These are phyloP conservation scores for Ammodytes marinus DNA, from an alignment of 2,113 vertebrate species.

Conservation along the genomic window DNA sequence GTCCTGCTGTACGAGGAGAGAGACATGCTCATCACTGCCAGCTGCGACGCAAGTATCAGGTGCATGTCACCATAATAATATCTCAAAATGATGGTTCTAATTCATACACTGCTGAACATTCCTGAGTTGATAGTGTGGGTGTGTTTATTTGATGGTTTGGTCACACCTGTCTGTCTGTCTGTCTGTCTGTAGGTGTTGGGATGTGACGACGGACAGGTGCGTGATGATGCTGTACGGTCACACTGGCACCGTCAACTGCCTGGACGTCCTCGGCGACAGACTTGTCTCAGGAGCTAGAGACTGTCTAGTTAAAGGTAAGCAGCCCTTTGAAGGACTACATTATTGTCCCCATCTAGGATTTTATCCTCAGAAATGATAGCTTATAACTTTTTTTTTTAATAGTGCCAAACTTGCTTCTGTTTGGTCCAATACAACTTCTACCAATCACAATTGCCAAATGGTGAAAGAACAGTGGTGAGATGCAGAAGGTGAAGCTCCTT, in stretches of 20 bases:
- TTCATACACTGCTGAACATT: background rate
- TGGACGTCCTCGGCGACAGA: slow-evolving; percentile 82
- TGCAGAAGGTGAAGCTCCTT: no score
- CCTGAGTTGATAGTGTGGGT: background rate
- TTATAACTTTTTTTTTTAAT: no score
- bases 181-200: slow-evolving; percentile 87
- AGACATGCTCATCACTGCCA: slow-evolving; percentile 84
- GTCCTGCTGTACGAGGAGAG: slow-evolving; percentile 85
- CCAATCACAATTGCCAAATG: no score
- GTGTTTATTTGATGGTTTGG: background rate
- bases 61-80: background rate
- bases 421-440: background rate
- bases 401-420: background rate
- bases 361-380: background rate
- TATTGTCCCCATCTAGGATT: background rate
- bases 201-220: slow-evolving; percentile 84
- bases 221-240: slow-evolving; percentile 86
- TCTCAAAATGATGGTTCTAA: background rate
- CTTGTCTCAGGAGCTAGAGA: slow-evolving; percentile 91
- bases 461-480: no score
- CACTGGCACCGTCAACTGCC: slow-evolving; percentile 84
- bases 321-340: background rate
- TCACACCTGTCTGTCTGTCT: slow-evolving; percentile 1
- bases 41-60: slow-evolving; percentile 91
- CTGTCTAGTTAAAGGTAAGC: slow-evolving; percentile 89